Evolutionary conservation across 2,797 vertebrate genomes (phyloP), one percentile per base, ranked within the genome.

Genomic region (Protosalanx chinensis): DNA sequence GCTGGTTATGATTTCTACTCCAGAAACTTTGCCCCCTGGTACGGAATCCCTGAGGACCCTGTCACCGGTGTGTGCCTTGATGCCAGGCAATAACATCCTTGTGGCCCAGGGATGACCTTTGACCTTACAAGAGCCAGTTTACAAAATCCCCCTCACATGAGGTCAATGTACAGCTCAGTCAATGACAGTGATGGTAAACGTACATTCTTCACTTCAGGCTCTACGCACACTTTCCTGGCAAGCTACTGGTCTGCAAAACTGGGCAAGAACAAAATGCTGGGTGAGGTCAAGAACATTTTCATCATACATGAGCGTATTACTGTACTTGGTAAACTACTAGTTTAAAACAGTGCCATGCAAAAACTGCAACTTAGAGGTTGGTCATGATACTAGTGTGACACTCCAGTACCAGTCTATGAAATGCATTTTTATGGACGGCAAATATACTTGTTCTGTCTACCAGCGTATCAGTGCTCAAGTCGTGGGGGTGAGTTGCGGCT

Each of bases 181-280:
- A 46, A 46, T 37, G 35, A 8, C 35, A 46, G 41, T 46, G 41
- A 46, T 46, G 41, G 15, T n/a, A 56, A 16, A 56, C 51, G n/a
- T 23, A 49, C 51, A 32, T 6, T 56, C 30, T 56, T 76, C 64
- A 59, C 78, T 86, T 61, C 81, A 98, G 97, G 96, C 53, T 96
- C 96, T 75, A 87, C 96, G 0, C 95, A 98, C 77, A 90, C 96
- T 0, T 92, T 98, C 62, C 91, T 97, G 12, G 91, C 92, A 57
- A 90, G 92, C 82, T 98, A 97, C 84, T 98, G 96, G 97, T 94
- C 94, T 46, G 84, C 94, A 72, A 82, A 94, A 75, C 90, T 98
- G 6, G 93, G 93, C 71, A 97, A 97, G 90, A 94, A 91, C 76
- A 93, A 92, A 83, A 90, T 98, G 93, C 84, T 89, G 16, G 95